Conservation (phyloP, 1,140 invertebrate species). For the Cherax quadricarinatus region DNA sequence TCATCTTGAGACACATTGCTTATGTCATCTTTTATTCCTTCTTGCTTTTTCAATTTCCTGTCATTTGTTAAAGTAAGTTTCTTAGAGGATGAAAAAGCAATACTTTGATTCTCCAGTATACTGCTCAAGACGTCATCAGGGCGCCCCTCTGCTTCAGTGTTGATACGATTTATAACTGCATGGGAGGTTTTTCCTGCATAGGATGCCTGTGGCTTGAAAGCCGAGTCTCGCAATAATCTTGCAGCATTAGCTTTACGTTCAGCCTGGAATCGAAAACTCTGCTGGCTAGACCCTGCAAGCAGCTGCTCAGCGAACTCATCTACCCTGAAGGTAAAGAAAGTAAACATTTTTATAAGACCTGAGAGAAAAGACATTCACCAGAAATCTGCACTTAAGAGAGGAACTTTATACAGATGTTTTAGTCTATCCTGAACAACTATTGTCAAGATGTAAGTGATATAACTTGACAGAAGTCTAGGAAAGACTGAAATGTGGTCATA, state of each 20-base stretch:
- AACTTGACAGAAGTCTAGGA: no score
- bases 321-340: constrained; percentile 2
- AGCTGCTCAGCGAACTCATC: constrained; percentile 50
- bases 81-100: constrained; percentile 45
- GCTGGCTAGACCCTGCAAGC: constrained; percentile 27
- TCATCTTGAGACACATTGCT: constrained; percentile 2
- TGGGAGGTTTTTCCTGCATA: constrained; percentile 28
- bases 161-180: constrained; percentile 23
- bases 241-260: constrained; percentile 38
- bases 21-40: neutral
- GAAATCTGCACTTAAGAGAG: no score
- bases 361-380: no score
- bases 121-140: constrained; percentile 47
- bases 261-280: neutral
- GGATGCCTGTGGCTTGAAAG: constrained; percentile 34
- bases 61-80: constrained; percentile 40
- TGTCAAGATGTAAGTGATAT: no score
- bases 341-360: no score
- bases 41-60: constrained; percentile 38
- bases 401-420: no score
- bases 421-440: no score
- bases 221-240: constrained; percentile 22
- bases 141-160: neutral
- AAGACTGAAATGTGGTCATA: no score
- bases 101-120: constrained; percentile 56